These are phyloP conservation scores for Clusia tigrina DNA, from an alignment of 2,888 invertebrate species.

Conservation along the genomic window DNA sequence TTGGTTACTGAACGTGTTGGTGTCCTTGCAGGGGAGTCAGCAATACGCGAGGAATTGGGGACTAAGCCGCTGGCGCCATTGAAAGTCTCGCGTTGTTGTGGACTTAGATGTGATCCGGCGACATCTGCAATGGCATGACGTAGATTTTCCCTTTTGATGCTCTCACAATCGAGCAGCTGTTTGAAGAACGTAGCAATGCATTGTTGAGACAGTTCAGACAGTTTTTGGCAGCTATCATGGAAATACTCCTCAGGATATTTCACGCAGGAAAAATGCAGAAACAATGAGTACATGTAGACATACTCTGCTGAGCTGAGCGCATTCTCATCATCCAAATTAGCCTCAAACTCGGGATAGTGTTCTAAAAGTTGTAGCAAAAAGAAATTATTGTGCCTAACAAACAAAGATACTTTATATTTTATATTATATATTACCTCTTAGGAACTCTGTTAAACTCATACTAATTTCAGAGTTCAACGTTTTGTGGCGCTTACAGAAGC, in stretches of 20 bases:
- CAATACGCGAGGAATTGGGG: conserved; percentile 18
- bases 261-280: conserved; percentile 61
- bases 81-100: conserved; percentile 31
- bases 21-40: conserved; percentile 41
- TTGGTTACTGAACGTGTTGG: conserved; percentile 34
- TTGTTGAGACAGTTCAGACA: conserved; percentile 49
- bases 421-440: conserved; percentile 44
- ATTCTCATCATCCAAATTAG: conserved; percentile 45
- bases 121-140: conserved; percentile 48
- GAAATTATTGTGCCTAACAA: neutral
- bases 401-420: neutral
- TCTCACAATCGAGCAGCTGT: conserved; percentile 41
- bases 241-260: conserved; percentile 49
- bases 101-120: conserved; percentile 23
- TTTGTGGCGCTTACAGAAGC: conserved; percentile 35
- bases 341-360: conserved; percentile 52
- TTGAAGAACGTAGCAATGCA: conserved; percentile 54
- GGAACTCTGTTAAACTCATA: conserved; percentile 41
- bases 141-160: conserved; percentile 45
- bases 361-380: too few species aligned
- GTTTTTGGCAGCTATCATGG: conserved; percentile 55
- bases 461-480: conserved; percentile 7
- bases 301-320: conserved; percentile 50
- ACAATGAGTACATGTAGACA: conserved; percentile 57
- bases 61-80: conserved; percentile 17